Percentiles rank a stretch among this genome's conserved stretches.
phyloP scores from a whole-genome alignment of 2,888 invertebrate species.

The Cerceris ruficornis region DNA sequence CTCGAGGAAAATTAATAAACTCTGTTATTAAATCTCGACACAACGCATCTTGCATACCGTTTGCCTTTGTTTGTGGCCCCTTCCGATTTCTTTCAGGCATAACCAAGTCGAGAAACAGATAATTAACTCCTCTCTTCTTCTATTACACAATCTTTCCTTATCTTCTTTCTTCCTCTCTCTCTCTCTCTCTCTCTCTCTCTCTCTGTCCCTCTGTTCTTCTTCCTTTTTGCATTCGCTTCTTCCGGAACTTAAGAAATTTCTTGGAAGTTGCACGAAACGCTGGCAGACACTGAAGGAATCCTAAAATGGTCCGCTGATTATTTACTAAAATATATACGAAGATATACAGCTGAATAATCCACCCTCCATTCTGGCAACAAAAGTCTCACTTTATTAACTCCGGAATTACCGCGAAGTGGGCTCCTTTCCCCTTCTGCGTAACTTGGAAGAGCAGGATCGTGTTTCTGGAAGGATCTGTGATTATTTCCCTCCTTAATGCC shows the following conservation, averaged over 20 bases:
- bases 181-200: neutral
- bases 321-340: constrained; percentile 22
- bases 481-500: constrained; percentile 13
- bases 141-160: neutral
- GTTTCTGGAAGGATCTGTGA: constrained; percentile 16
- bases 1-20: constrained; percentile 37
- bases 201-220: neutral
- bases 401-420: constrained; percentile 1
- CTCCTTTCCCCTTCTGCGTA: neutral
- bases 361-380: neutral
- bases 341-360: constrained; percentile 8
- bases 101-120: constrained; percentile 15
- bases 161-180: neutral
- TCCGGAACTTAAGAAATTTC: constrained; percentile 1
- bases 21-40: constrained; percentile 36
- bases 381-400: constrained; percentile 17
- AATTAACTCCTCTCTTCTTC: constrained; percentile 33
- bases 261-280: neutral
- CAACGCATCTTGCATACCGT: constrained; percentile 4
- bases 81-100: constrained; percentile 5
- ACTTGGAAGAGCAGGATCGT: neutral
- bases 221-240: constrained; percentile 10
- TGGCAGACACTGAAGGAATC: constrained; percentile 23
- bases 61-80: neutral
- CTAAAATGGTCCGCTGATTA: constrained; percentile 35